A percentile compares a stretch with the other conserved stretches of the same genome.
Conservation (phyloP, 2,797 vertebrate species). For the Chanos chanos region DNA sequence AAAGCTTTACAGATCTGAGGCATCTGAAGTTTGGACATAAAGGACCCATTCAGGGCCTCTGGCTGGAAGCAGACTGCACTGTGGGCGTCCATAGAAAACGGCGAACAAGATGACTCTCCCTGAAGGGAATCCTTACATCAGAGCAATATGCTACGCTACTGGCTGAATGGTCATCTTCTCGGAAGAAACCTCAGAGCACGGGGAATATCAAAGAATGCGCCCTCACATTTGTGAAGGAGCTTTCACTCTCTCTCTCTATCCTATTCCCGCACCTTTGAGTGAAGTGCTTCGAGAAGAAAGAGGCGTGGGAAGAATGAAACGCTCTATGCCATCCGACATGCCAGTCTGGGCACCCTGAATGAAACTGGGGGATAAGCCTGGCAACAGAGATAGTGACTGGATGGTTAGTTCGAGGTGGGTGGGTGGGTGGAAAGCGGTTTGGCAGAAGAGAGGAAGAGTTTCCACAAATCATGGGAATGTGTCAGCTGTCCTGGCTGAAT, state of each 20-base stretch:
- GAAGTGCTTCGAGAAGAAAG: conserved; percentile 11
- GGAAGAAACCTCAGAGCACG: too few species aligned
- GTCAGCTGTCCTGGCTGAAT: too few species aligned
- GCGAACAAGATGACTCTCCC: conserved; percentile 56
- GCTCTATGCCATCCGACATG: conserved; percentile 32
- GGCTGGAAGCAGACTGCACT: conserved; percentile 58
- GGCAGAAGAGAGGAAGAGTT: background rate
- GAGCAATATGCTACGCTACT: conserved; percentile 39
- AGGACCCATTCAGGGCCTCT: conserved; percentile 53
- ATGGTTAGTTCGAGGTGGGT: background rate
- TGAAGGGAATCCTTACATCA: conserved; percentile 63
- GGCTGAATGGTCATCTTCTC: background rate
- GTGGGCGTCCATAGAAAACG: conserved; percentile 60
- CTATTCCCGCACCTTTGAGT: conserved; percentile 8
- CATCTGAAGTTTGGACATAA: conserved; percentile 43
- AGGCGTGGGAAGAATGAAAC: conserved; percentile 8
- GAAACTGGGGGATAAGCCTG: conserved; percentile 6
- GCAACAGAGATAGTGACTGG: conserved; percentile 3
- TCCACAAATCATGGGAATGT: background rate
- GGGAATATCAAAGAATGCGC: too few species aligned
- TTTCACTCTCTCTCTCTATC: background rate
- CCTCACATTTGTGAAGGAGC: background rate
- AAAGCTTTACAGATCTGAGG: too few species aligned
- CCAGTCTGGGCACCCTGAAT: conserved; percentile 30
- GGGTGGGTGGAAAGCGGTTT: background rate